Evolutionary conservation across 2,888 invertebrate genomes (phyloP).

Genomic region (Phalangium opilio): DNA sequence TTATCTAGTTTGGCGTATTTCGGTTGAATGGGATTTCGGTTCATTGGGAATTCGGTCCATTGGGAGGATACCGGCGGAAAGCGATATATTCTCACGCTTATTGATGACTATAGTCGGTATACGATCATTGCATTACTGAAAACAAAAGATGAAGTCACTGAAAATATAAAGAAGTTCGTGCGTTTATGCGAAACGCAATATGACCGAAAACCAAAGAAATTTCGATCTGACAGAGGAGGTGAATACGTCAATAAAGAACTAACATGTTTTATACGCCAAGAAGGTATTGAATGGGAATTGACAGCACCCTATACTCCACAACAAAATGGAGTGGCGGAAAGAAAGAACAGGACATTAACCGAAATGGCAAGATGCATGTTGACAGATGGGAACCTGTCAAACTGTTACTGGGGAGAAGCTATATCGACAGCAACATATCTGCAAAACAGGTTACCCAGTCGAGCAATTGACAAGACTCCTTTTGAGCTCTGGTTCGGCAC

Average conservation of each 20-base stretch:
- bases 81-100: slow-evolving; percentile 8
- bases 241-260: too few relatives aligned
- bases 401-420: slow-evolving; percentile 19
- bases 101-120: slow-evolving; percentile 6
- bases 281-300: slow-evolving; percentile 15
- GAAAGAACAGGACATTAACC: too few relatives aligned
- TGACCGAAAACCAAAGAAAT: too few relatives aligned
- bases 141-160: slow-evolving; percentile 4
- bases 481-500: slow-evolving; percentile 11
- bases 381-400: slow-evolving; percentile 8
- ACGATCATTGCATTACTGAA: slow-evolving; percentile 7
- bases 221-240: too few relatives aligned
- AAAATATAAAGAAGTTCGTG: too few relatives aligned
- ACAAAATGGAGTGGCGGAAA: too few relatives aligned
- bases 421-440: slow-evolving; percentile 18
- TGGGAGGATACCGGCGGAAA: too few relatives aligned
- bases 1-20: too few relatives aligned
- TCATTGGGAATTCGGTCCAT: too few relatives aligned
- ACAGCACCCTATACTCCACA: too few relatives aligned
- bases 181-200: too few relatives aligned
- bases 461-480: slow-evolving; percentile 12
- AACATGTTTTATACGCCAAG: slow-evolving; percentile 3
- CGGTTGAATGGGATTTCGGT: too few relatives aligned
- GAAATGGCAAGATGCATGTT: slow-evolving; percentile 18
- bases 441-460: slow-evolving; percentile 13